Evolutionary conservation across 2,113 vertebrate species (phyloP).

Genomic region (Proterorhinus semilunaris): DNA sequence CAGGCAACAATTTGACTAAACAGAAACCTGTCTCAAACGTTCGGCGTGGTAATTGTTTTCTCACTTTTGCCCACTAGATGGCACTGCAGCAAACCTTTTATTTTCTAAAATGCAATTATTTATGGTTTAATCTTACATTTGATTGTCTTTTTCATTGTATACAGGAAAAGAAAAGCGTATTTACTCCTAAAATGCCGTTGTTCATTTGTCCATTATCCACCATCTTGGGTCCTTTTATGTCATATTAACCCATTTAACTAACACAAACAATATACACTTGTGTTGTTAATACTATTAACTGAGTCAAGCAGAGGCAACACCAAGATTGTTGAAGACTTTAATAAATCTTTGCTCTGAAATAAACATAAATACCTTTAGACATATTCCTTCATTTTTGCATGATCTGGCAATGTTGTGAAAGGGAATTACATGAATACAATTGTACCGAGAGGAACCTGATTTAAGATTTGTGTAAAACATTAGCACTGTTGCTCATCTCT

Average conservation of each 20-base stretch:
- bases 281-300: too few species aligned
- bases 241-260: too few species aligned
- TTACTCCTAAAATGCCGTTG: too few species aligned
- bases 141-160: neutral
- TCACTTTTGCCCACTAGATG: neutral
- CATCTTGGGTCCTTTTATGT: too few species aligned
- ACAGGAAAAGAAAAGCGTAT: neutral
- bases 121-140: too few species aligned
- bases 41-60: neutral
- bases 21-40: too few species aligned
- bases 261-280: too few species aligned
- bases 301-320: neutral
- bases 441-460: neutral
- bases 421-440: neutral
- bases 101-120: too few species aligned
- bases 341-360: slow-evolving; percentile 8
- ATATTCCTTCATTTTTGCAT: neutral
- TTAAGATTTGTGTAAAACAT: neutral
- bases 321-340: neutral
- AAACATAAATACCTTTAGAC: slow-evolving; percentile 17
- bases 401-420: slow-evolving; percentile 7
- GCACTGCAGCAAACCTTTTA: neutral
- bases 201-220: too few species aligned
- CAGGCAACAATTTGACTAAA: too few species aligned
- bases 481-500: neutral